These are phyloP conservation scores for Rafetus swinhoei DNA, from an alignment of 2,113 vertebrate genomes.

Conservation along the genomic window DNA sequence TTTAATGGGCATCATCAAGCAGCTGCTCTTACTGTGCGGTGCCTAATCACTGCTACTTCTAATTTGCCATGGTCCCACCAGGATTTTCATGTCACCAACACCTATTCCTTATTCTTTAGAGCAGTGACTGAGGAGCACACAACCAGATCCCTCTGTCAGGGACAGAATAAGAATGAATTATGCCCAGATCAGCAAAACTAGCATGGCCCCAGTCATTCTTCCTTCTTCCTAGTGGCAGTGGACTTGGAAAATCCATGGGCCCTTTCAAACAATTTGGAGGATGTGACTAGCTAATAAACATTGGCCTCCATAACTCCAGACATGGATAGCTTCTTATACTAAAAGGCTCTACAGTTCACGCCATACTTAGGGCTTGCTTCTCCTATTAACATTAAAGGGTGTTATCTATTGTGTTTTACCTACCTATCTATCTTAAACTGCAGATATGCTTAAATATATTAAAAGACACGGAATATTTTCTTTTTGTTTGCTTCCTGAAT, in stretches of 20 bases:
- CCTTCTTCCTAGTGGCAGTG: background rate
- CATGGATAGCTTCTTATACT: background rate
- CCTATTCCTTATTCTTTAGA: slow-evolving; percentile 16
- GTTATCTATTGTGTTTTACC: background rate
- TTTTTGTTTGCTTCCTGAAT: background rate
- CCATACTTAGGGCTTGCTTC: background rate
- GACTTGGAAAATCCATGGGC: background rate
- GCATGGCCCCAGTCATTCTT: background rate
- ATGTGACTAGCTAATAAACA: background rate
- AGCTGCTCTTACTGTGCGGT: slow-evolving; percentile 42
- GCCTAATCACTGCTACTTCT: slow-evolving; percentile 45
- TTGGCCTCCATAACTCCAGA: accelerated
- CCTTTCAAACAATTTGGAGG: background rate
- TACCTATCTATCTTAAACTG: accelerated
- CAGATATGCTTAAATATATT: background rate
- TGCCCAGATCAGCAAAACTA: background rate
- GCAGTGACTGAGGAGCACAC: slow-evolving; percentile 19
- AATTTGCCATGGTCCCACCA: slow-evolving; percentile 20
- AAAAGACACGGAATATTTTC: background rate
- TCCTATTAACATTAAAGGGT: background rate
- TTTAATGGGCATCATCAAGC: slow-evolving; percentile 50
- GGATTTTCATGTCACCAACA: slow-evolving; percentile 7
- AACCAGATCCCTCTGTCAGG: slow-evolving; percentile 20
- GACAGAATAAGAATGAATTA: background rate
- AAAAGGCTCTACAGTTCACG: background rate